Evolutionary conservation across 2,888 invertebrate genomes (phyloP), one percentile per base, ranked within the genome.

Genomic region (Lasiommata megera): DNA sequence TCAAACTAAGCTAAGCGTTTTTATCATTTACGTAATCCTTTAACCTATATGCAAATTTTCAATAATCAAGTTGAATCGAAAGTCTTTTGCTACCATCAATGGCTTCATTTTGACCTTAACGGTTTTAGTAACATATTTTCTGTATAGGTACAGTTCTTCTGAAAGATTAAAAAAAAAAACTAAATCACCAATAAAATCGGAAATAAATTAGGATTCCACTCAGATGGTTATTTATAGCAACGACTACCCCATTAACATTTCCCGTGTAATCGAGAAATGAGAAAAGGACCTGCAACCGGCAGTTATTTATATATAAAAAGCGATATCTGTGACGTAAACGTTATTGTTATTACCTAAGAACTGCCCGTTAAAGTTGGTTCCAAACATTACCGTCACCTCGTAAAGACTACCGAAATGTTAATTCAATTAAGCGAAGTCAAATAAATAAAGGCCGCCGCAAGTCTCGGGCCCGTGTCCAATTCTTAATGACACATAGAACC

Each of bases 361-460:
- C 76, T 72, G 74, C 70, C 83, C 74, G 82, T 88, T 83, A 78
- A 69, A 69, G 72, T 88, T 82, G 69, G 83, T 84, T 83, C 80
- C 80, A 76, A 80, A 78, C 82, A 75, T 88, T 82, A 84, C 80
- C 73, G 70, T 70, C 86, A 87, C 77, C 72, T 83, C 83, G 78
- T 89, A 88, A 88, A 85, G 86, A 82, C 74, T 70, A 77, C 78
- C 74, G 74, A 88, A 89, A 85, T 80, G 82, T 79, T 88, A 89
- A 90, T 89, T 90, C 83, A 89, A 90, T 88, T 89, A 88, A 82
- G 79, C 79, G 77, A 81, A 85, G 77, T 85, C 86, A 85, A 90
- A 88, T 85, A 89, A 84, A 85, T 86, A 82, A 84, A 82, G 80
- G 80, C 70, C 72, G 65, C 73, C 71, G 77, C 80, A 80, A 77